A percentile compares a stretch with the other conserved stretches of the same genome.
Evolutionary conservation across 1,140 invertebrate genomes (phyloP).

Genomic region (Heliconius nattereri): DNA sequence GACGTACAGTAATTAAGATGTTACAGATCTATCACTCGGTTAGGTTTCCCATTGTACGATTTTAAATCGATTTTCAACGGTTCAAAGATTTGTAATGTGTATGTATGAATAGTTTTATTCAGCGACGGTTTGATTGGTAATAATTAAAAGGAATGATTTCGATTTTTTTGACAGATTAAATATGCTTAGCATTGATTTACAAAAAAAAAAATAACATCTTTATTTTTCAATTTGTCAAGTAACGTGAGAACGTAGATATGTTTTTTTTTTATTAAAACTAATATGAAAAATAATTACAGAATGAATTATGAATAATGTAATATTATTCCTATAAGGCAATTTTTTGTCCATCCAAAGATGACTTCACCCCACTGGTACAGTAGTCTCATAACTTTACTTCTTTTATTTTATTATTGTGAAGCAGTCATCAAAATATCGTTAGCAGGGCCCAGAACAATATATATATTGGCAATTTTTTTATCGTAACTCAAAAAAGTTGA

Average conservation of each 20-base stretch:
- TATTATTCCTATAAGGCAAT: slow-evolving; percentile 18
- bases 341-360: slow-evolving; percentile 25
- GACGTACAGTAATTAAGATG: slow-evolving; percentile 71
- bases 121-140: slow-evolving; percentile 16
- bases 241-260: not conserved
- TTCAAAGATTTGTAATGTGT: slow-evolving; percentile 52
- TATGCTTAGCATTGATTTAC: not conserved
- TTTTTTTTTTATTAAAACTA: not conserved
- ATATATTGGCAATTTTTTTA: slow-evolving; percentile 73
- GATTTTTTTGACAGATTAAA: slow-evolving; percentile 7
- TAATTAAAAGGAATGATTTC: slow-evolving; percentile 27
- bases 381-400: slow-evolving; percentile 42
- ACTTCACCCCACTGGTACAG: slow-evolving; percentile 26
- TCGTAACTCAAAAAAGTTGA: slow-evolving; percentile 67
- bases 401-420: slow-evolving; percentile 66
- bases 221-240: slow-evolving; percentile 6
- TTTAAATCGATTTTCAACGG: slow-evolving; percentile 62
- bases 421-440: slow-evolving; percentile 76
- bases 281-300: slow-evolving; percentile 3
- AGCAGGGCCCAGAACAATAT: slow-evolving; percentile 54
- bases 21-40: slow-evolving; percentile 60
- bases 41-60: slow-evolving; percentile 54
- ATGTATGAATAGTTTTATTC: slow-evolving; percentile 52
- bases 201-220: not conserved
- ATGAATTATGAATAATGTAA: slow-evolving; percentile 3